phyloP scores from a whole-genome alignment of 2,888 invertebrate species.

The Drosophila kuntzei region DNA sequence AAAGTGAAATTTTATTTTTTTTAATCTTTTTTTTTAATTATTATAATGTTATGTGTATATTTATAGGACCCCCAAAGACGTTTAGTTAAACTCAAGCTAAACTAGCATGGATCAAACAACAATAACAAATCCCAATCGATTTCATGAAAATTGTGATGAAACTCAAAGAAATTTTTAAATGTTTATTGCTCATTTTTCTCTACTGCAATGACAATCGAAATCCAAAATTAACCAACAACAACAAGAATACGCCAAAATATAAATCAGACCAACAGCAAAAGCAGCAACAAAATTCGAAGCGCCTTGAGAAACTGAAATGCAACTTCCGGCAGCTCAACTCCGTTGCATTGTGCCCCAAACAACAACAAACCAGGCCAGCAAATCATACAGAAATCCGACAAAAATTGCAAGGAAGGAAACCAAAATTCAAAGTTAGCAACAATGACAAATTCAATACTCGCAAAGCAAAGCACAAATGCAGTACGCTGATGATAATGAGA shows the following conservation, averaged over 20 bases:
- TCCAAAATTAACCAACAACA: constrained; percentile 35
- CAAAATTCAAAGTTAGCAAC: constrained; percentile 65
- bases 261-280: constrained; percentile 17
- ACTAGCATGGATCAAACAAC: constrained; percentile 65
- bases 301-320: constrained; percentile 49
- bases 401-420: constrained; percentile 77
- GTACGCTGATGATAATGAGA: constrained; percentile 52
- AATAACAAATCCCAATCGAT: constrained; percentile 28
- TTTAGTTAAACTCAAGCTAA: constrained; percentile 34
- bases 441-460: constrained; percentile 38
- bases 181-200: constrained; percentile 70
- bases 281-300: constrained; percentile 34
- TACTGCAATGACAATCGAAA: constrained; percentile 56
- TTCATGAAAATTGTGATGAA: constrained; percentile 73
- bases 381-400: constrained; percentile 65
- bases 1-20: neutral
- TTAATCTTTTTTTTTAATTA: neutral
- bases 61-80: constrained; percentile 46
- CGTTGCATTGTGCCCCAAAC: constrained; percentile 60
- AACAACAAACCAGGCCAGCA: constrained; percentile 60
- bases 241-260: constrained; percentile 24
- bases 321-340: constrained; percentile 25
- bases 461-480: constrained; percentile 43
- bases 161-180: constrained; percentile 74
- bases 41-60: neutral